Evolutionary conservation across 1,140 invertebrate species (phyloP).

Genomic region (Vanessa atalanta): DNA sequence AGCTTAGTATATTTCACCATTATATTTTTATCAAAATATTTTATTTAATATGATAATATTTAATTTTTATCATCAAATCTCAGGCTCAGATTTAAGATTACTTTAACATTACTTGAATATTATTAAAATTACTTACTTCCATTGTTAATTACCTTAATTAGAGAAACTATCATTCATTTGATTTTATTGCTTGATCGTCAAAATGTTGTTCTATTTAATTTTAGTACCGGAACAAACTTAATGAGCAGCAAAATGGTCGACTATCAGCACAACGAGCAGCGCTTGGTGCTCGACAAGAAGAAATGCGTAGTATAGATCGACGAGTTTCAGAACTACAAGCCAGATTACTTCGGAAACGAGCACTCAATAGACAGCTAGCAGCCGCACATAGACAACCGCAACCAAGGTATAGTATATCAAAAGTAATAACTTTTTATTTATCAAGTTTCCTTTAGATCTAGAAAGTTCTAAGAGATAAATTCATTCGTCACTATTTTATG

Average conservation of each 20-base stretch:
- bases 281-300: conserved; percentile 91
- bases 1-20: neutral
- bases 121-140: too few species aligned
- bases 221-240: conserved; percentile 97
- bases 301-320: conserved; percentile 94
- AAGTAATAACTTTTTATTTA: neutral
- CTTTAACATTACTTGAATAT: too few species aligned
- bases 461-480: neutral
- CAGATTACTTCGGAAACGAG: conserved; percentile 91
- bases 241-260: conserved; percentile 95
- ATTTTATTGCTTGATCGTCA: neutral
- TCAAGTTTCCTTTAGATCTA: neutral
- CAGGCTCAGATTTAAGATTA: too few species aligned
- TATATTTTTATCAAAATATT: neutral
- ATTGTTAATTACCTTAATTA: too few species aligned
- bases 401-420: conserved; percentile 50
- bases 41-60: too few species aligned
- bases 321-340: conserved; percentile 96
- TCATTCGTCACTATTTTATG: too few species aligned
- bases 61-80: too few species aligned
- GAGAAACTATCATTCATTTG: neutral
- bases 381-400: conserved; percentile 84
- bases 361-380: conserved; percentile 92
- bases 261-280: conserved; percentile 93
- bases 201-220: conserved; percentile 41